These are phyloP conservation scores for Oasisia sp. DNA, from an alignment of 2,888 invertebrate genomes.

Conservation along the genomic window DNA sequence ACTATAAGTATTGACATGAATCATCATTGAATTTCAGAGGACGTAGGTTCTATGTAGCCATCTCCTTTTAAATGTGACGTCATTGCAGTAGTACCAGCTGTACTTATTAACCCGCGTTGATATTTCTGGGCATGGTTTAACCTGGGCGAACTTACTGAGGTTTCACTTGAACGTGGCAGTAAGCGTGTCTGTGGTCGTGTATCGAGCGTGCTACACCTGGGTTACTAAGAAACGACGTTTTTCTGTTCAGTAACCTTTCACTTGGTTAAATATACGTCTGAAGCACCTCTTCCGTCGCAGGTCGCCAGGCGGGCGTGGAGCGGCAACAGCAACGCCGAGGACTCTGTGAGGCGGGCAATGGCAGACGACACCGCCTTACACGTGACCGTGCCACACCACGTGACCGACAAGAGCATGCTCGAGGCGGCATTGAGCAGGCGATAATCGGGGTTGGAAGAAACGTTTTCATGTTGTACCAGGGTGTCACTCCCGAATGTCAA, in stretches of 20 bases:
- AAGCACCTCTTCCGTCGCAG: constrained; percentile 51
- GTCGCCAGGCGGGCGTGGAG: constrained; percentile 70
- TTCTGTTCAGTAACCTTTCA: neutral
- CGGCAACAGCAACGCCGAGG: constrained; percentile 70
- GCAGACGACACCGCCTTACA: constrained; percentile 54
- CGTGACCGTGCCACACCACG: neutral
- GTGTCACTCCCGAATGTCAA: too few species aligned
- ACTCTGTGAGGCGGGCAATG: constrained; percentile 69
- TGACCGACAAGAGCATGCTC: neutral
- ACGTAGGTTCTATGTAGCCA: too few species aligned
- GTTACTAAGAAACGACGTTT: neutral
- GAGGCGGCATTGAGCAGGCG: neutral
- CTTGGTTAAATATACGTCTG: neutral
- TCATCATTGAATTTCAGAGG: too few species aligned
- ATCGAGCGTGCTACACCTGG: neutral
- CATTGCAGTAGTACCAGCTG: too few species aligned
- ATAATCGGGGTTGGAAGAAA: neutral
- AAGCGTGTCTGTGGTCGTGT: too few species aligned
- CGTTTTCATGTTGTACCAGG: neutral
- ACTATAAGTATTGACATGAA: too few species aligned
- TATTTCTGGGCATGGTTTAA: too few species aligned
- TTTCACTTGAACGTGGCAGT: too few species aligned
- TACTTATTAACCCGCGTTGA: too few species aligned
- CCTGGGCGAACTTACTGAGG: too few species aligned
- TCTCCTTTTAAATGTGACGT: too few species aligned